phyloP scores from a whole-genome alignment of 2,797 vertebrate species.

The Cephalopachus bancanus region DNA sequence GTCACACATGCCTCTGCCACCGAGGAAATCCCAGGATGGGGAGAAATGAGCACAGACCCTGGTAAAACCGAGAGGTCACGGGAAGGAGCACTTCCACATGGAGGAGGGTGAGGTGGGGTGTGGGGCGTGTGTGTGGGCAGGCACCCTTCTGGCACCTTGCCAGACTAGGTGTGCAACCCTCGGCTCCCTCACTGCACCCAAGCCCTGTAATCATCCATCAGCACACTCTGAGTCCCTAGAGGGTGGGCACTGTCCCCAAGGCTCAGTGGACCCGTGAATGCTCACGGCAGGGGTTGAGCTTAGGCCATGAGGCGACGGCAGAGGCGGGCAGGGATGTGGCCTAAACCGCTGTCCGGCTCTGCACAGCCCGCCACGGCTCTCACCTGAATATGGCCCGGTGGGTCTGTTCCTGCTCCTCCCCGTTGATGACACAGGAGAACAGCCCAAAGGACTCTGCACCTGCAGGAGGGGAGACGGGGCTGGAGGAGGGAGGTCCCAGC shows the following conservation, averaged over 20 bases:
- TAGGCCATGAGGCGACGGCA: neutral
- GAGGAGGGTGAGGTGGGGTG: no score
- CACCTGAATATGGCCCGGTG: constrained; percentile 98
- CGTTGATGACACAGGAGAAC: constrained; percentile 96
- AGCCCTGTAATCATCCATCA: neutral
- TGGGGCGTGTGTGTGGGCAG: neutral
- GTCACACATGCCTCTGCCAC: rapidly evolving
- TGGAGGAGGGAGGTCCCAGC: neutral
- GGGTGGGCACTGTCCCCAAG: neutral
- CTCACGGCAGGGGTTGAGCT: neutral
- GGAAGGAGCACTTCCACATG: neutral
- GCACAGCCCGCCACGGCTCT: constrained; percentile 46
- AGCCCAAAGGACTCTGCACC: constrained; percentile 97
- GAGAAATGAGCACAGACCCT: neutral
- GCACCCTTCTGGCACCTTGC: neutral
- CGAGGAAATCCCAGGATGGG: rapidly evolving
- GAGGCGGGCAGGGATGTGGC: neutral
- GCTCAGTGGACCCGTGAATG: neutral
- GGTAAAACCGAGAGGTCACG: neutral
- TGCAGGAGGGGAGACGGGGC: constrained; percentile 68
- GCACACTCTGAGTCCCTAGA: neutral
- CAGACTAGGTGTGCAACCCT: neutral
- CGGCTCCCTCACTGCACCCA: neutral
- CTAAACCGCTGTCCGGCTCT: neutral
- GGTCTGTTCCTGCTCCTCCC: constrained; percentile 96